A percentile compares a stretch with the other conserved stretches of the same genome.
Evolutionary conservation across 2,888 invertebrate species (phyloP).

Genomic region (Mythimna ferrago): DNA sequence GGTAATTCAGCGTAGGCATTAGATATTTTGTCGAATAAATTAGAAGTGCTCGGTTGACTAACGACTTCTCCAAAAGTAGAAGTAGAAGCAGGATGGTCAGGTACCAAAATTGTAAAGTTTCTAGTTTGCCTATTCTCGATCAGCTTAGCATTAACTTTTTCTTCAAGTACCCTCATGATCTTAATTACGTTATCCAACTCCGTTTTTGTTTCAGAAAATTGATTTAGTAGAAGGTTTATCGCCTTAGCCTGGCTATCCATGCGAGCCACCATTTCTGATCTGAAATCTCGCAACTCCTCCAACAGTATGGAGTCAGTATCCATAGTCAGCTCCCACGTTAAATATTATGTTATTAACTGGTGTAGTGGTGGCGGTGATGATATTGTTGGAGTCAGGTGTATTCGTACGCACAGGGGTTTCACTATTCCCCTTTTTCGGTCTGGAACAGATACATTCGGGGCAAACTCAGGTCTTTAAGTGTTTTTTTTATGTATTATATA

Average conservation of each 20-base stretch:
- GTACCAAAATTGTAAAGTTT: background rate
- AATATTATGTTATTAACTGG: background rate
- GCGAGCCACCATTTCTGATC: background rate
- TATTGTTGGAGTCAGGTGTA: background rate
- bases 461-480: conserved; percentile 2
- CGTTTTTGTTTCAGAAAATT: background rate
- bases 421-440: conserved; percentile 8
- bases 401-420: background rate
- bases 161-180: background rate
- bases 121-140: background rate
- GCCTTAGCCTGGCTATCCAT: background rate
- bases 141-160: background rate
- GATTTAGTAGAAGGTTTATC: background rate
- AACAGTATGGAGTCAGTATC: background rate
- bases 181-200: background rate
- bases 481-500: too few relatives aligned
- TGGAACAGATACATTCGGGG: conserved; percentile 6
- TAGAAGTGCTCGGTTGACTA: background rate
- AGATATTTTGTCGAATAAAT: too few relatives aligned
- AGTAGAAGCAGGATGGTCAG: background rate
- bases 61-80: background rate
- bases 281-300: background rate
- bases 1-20: background rate
- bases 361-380: background rate
- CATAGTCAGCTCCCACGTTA: conserved; percentile 1